A percentile compares a stretch with the other conserved stretches of the same genome.
phyloP scores from a whole-genome alignment of 1,140 invertebrate genomes.

The Condylostylus longicornis region DNA sequence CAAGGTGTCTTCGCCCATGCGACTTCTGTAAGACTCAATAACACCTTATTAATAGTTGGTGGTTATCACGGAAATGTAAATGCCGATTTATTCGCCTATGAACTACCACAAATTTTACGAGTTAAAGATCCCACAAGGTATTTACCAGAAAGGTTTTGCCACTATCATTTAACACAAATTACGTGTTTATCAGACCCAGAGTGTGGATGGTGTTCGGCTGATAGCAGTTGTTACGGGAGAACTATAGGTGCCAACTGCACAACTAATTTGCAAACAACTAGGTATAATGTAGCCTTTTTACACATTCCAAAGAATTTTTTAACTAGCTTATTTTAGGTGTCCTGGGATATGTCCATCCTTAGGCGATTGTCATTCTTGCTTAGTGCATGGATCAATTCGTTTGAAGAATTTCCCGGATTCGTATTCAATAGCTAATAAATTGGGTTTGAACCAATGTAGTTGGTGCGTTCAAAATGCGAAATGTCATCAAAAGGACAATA shows the following conservation, averaged over 20 bases:
- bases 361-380: conserved; percentile 75
- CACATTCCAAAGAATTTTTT: too few relatives aligned
- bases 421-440: conserved; percentile 55
- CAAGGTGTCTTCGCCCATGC: conserved; percentile 81
- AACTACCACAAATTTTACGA: conserved; percentile 57
- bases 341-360: conserved; percentile 76
- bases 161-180: conserved; percentile 51
- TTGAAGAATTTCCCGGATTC: conserved; percentile 23
- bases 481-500: conserved; percentile 77
- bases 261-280: conserved; percentile 70
- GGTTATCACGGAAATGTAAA: conserved; percentile 88
- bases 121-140: conserved; percentile 37
- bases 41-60: conserved; percentile 70
- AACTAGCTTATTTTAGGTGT: too few relatives aligned
- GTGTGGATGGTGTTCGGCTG: conserved; percentile 83
- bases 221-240: conserved; percentile 66
- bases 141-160: conserved; percentile 58
- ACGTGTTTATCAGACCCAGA: conserved; percentile 78
- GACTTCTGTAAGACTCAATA: conserved; percentile 60
- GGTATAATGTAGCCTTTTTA: too few relatives aligned
- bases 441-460: conserved; percentile 62
- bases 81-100: conserved; percentile 61
- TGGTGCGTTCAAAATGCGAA: conserved; percentile 86
- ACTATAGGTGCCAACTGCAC: conserved; percentile 71
- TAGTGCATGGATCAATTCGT: conserved; percentile 47